A percentile compares a stretch with the other conserved stretches of the same genome.
These are phyloP conservation scores for Loripinus fragilis DNA, from an alignment of 2,888 invertebrate species.

Conservation along the genomic window DNA sequence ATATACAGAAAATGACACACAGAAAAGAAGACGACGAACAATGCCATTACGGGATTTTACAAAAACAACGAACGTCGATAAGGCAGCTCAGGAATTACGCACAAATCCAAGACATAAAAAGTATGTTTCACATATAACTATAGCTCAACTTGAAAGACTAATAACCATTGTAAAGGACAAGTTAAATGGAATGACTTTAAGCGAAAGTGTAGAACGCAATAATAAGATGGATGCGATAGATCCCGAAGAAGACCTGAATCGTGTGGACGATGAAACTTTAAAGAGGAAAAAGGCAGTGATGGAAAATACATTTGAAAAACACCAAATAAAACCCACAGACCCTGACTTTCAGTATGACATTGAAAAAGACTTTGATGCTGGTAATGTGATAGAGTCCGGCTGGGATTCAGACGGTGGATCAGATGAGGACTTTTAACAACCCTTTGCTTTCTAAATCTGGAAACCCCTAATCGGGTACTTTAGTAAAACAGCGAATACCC, in stretches of 20 bases:
- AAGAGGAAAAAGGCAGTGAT: constrained; percentile 84
- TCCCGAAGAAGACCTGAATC: constrained; percentile 85
- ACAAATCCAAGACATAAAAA: constrained; percentile 81
- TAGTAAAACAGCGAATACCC: too few species aligned
- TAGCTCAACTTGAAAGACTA: constrained; percentile 83
- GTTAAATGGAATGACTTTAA: constrained; percentile 82
- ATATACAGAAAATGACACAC: constrained; percentile 75
- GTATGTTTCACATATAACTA: constrained; percentile 81
- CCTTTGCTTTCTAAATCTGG: too few species aligned
- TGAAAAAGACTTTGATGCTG: constrained; percentile 82
- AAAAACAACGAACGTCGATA: constrained; percentile 81
- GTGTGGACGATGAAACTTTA: constrained; percentile 83
- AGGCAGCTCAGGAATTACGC: constrained; percentile 80
- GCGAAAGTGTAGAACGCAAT: constrained; percentile 82
- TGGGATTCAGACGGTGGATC: constrained; percentile 82
- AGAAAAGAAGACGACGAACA: constrained; percentile 81
- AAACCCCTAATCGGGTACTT: too few species aligned
- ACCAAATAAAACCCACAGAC: constrained; percentile 83
- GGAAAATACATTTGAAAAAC: constrained; percentile 84
- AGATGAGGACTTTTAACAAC: constrained; percentile 73
- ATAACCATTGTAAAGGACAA: constrained; percentile 84
- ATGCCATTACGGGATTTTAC: constrained; percentile 84
- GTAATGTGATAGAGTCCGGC: constrained; percentile 79
- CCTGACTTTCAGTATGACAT: constrained; percentile 84
- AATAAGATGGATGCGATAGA: constrained; percentile 82